These are phyloP conservation scores for Phasianus colchicus DNA, from an alignment of 2,113 vertebrate genomes.

Conservation along the genomic window DNA sequence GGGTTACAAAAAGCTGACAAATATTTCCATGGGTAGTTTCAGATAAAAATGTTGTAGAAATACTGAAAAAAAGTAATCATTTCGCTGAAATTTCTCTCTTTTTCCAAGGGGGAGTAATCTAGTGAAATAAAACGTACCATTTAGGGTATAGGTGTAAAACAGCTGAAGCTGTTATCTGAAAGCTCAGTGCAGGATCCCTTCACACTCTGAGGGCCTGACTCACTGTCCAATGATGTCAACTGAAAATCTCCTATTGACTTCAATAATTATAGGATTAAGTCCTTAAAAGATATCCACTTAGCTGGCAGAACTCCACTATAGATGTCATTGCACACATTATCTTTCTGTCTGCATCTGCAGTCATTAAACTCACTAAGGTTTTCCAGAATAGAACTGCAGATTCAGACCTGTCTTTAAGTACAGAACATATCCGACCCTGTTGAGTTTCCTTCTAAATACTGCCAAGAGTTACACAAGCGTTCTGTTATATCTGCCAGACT, in stretches of 20 bases:
- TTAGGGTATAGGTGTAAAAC: conserved; percentile 19
- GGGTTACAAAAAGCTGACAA: neutral
- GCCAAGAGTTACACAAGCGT: neutral
- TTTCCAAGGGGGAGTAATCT: neutral
- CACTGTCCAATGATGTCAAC: conserved; percentile 29
- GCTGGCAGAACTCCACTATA: conserved; percentile 43
- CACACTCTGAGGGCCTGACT: conserved; percentile 45
- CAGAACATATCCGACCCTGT: neutral
- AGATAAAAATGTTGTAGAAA: neutral
- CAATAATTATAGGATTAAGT: conserved; percentile 47
- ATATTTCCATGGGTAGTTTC: neutral
- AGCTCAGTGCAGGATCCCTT: conserved; percentile 52
- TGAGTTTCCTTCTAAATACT: neutral
- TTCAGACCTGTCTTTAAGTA: neutral
- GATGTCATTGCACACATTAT: conserved; percentile 29
- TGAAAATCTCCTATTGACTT: conserved; percentile 56
- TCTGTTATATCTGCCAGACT: neutral
- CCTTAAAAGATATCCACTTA: conserved; percentile 45
- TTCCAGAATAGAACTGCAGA: neutral
- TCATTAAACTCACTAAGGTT: neutral
- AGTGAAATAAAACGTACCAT: neutral
- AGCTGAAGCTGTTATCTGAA: conserved; percentile 44
- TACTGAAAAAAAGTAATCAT: neutral
- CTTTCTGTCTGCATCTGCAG: neutral
- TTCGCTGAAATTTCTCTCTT: neutral